phyloP scores from a whole-genome alignment of 1,140 invertebrate genomes.

The Aphaenogaster ashmeadi region DNA sequence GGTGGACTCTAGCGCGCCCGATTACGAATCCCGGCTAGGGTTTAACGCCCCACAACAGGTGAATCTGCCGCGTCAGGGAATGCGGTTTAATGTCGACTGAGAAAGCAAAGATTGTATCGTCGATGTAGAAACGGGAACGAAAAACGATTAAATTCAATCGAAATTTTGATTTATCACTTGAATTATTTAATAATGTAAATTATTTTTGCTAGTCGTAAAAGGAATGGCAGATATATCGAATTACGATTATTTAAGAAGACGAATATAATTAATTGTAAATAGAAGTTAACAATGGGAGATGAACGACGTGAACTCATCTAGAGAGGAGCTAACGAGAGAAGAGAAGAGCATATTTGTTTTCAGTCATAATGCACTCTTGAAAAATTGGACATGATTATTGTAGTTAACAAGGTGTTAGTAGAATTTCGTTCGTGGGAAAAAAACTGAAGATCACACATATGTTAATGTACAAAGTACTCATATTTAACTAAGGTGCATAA shows the following conservation, averaged over 20 bases:
- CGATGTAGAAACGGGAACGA: not conserved
- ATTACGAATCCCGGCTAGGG: constrained; percentile 73
- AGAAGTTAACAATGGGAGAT: not conserved
- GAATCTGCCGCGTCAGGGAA: constrained; percentile 66
- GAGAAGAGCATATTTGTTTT: constrained; percentile 28
- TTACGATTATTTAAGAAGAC: not conserved
- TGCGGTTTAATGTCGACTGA: constrained; percentile 32
- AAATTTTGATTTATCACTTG: not conserved
- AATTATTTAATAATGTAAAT: constrained; percentile 18
- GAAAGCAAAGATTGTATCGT: constrained; percentile 24
- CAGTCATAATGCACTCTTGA: not conserved
- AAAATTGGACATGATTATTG: not conserved
- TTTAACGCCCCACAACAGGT: constrained; percentile 83
- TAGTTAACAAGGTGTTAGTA: not conserved
- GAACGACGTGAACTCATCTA: not conserved
- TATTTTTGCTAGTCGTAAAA: not conserved
- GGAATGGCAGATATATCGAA: not conserved
- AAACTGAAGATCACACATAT: constrained; percentile 48
- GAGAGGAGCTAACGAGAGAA: not conserved
- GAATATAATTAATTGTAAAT: not conserved
- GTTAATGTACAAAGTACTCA: constrained; percentile 15
- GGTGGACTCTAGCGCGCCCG: constrained; percentile 67
- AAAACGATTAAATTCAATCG: not conserved
- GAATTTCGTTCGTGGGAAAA: constrained; percentile 50
- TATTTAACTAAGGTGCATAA: constrained; percentile 53